Base-by-base conservation (phyloP, 2,797 vertebrate genomes). In the Antennarius maculatus region DNA sequence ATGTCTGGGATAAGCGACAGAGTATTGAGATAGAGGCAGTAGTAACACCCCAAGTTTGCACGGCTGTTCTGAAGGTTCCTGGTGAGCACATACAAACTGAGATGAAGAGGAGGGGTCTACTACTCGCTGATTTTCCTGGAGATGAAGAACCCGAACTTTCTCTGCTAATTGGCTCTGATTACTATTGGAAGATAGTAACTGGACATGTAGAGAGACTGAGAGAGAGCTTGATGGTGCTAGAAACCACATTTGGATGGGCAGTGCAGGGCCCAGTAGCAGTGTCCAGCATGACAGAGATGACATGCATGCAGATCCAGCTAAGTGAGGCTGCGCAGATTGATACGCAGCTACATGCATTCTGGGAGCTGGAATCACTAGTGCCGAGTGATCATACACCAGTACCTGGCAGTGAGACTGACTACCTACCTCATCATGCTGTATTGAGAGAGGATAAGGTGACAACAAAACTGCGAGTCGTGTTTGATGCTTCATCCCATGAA, bases 401-500 rank as follows among this genome's bases (percentile, higher is more conserved):
- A n/a, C 28, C 29, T 31, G 14, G 28, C 29, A 53, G 27, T 34
- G 14, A 53, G 28, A 53, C 29, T 31, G 29, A 29, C 16, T 29
- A 31, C 12, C 28, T 52, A 15, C 50, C 28, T 29, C 49, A 51
- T 15, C 49, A 51, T 6, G 14, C 50, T 16, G 27, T 28, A 29
- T 23, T 52, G 50, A 52, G 50, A 13, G 13, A 52, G 27, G 50
- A 52, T 29, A 10, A 52, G 28, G 50, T 34, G 16, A 74, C 70
- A 43, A 77, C 77, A 0, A 77, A 55, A 17, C 46, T 71, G 15
- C 27, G 31, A 11, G 61, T 74, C 5, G 46, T 71, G 28, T 67
- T 74, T 60, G 63, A 81, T 62, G 66, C 64, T 23, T 81, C 52
- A 1, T 75, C 66, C 7, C 69, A 77, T 13, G 58, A 58, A 48